Evolutionary conservation across 2,888 invertebrate species (phyloP), one percentile per base, ranked within the genome.

Genomic region (Lycia hirtaria): DNA sequence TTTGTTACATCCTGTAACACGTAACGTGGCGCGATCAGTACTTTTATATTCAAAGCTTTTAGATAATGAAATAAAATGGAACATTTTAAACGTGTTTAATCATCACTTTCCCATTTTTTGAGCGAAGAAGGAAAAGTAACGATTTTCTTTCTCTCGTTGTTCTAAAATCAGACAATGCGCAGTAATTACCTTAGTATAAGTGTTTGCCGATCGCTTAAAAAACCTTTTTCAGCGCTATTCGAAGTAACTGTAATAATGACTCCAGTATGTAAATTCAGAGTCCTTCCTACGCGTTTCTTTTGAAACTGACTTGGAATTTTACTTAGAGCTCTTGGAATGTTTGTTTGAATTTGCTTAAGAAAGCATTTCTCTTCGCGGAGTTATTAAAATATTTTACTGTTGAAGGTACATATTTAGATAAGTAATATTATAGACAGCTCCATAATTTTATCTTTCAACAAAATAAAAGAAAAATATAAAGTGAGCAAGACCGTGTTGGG

Each of bases 131-230:
- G n/a, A n/a, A n/a, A n/a, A n/a, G n/a, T n/a, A 32, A 32, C 0
- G 1, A 14, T 5, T 6, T 40, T 7, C 22, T 14, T 24, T 28
- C 19, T n/a, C n/a, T 5, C 15, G 14, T 19, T 20, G 32, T 44
- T 44, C 19, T 7, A 19, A 30, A 7, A 44, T 20, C 24, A 15
- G 1, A 19, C 12, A 20, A 10, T n/a, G n/a, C n/a, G 2, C 30
- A 20, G 44, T 30, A 45, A 45, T 45, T 33, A 33, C 45, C 32
- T 17, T 0, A 1, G 4, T 2, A 2, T 17, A 33, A 35, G 47
- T 47, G 10, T 47, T 47, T 47, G 35, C 33, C 24, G 5, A 35
- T 24, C 47, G 6, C 35, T 47, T 24, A 9, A 33, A 33, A 45
- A 33, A n/a, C 35, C 35, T 17, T 47, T 15, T 47, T 17, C 33